These are phyloP conservation scores for Rhynchotus rufescens DNA, from an alignment of 2,797 vertebrate genomes.

Conservation along the genomic window DNA sequence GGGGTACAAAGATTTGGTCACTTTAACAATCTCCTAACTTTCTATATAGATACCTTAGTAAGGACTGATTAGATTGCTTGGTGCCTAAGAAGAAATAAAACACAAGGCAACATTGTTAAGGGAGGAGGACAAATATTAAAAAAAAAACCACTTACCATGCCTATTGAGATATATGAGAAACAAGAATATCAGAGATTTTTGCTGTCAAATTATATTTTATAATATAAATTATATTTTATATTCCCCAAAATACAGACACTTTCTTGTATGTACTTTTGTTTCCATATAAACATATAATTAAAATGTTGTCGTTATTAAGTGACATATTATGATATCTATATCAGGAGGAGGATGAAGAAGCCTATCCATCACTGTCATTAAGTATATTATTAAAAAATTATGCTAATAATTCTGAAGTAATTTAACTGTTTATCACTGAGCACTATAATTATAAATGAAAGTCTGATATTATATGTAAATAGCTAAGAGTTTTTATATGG, in stretches of 20 bases:
- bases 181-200: neutral
- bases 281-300: neutral
- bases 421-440: neutral
- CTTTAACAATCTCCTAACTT: conserved; percentile 45
- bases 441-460: neutral
- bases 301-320: neutral
- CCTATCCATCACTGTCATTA: neutral
- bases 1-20: neutral
- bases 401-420: neutral
- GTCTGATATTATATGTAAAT: neutral
- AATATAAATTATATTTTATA: neutral
- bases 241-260: neutral
- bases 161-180: neutral
- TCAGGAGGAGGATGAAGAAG: neutral
- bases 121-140: conserved; percentile 2
- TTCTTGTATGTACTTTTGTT: neutral
- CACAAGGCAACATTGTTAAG: neutral
- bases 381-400: neutral
- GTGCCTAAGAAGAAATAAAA: neutral
- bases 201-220: neutral
- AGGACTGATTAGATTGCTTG: neutral
- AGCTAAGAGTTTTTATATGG: neutral
- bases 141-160: neutral
- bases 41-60: conserved; percentile 2
- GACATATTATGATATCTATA: neutral